These are phyloP conservation scores for Eretmochelys imbricata DNA, from an alignment of 2,113 vertebrate genomes.

Conservation along the genomic window DNA sequence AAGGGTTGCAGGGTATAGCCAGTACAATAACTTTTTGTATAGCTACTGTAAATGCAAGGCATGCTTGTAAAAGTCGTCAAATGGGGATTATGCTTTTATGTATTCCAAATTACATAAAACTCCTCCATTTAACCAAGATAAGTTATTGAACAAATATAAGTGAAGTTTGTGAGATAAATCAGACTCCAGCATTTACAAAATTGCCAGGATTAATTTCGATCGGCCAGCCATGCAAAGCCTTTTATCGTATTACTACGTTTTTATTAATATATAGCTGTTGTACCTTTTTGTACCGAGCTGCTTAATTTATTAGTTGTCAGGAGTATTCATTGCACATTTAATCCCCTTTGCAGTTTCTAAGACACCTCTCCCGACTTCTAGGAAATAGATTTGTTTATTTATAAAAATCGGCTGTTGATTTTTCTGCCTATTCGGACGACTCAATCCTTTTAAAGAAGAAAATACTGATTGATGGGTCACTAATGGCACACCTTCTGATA, in stretches of 20 bases:
- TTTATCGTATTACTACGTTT: background rate
- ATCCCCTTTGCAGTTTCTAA: background rate
- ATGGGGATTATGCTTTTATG: background rate
- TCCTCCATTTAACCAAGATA: background rate
- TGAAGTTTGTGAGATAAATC: background rate
- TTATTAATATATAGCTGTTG: background rate
- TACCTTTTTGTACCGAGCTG: background rate
- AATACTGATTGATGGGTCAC: background rate
- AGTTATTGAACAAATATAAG: background rate
- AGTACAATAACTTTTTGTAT: background rate
- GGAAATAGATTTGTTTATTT: background rate
- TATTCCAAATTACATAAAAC: background rate
- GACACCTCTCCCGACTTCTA: background rate
- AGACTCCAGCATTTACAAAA: background rate
- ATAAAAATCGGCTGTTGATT: background rate
- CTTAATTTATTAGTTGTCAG: background rate
- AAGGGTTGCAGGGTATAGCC: background rate
- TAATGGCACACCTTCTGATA: too few species aligned
- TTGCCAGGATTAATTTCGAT: background rate
- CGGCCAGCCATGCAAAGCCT: background rate
- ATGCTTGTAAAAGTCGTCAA: background rate
- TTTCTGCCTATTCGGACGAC: background rate
- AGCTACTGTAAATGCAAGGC: accelerated
- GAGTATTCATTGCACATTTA: background rate
- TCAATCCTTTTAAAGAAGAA: background rate